phyloP scores from a whole-genome alignment of 2,797 vertebrate genomes.

The Thamnophis elegans region DNA sequence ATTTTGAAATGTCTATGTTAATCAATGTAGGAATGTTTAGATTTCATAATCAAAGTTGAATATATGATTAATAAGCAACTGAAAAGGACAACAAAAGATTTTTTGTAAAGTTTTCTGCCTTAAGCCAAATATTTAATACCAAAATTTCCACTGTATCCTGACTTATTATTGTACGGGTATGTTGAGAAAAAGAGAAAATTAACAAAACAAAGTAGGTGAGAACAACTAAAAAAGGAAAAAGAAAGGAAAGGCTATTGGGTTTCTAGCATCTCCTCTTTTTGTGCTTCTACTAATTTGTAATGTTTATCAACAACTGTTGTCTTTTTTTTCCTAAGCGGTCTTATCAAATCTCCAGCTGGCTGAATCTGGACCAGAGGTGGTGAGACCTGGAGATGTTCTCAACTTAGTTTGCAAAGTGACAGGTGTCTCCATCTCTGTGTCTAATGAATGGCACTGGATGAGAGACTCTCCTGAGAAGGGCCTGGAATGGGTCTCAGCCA shows the following conservation, averaged over 20 bases:
- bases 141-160: neutral
- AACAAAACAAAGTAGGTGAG: neutral
- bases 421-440: neutral
- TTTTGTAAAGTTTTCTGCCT: neutral
- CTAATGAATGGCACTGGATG: neutral
- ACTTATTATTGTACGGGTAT: neutral
- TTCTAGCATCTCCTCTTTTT: neutral
- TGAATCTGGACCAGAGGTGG: no score
- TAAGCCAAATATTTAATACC: neutral
- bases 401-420: constrained; percentile 9
- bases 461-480: neutral
- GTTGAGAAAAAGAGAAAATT: neutral
- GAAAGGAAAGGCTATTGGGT: neutral
- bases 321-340: no score
- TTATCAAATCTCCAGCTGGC: no score
- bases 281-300: neutral
- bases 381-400: neutral
- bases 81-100: neutral
- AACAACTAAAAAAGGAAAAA: neutral
- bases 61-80: neutral
- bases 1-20: neutral
- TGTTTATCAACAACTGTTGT: neutral
- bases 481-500: neutral
- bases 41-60: neutral
- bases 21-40: neutral